Percentiles rank a stretch among this genome's conserved stretches.
Evolutionary conservation across 2,888 invertebrate genomes (phyloP).

Genomic region (Oscheius myriophilus): DNA sequence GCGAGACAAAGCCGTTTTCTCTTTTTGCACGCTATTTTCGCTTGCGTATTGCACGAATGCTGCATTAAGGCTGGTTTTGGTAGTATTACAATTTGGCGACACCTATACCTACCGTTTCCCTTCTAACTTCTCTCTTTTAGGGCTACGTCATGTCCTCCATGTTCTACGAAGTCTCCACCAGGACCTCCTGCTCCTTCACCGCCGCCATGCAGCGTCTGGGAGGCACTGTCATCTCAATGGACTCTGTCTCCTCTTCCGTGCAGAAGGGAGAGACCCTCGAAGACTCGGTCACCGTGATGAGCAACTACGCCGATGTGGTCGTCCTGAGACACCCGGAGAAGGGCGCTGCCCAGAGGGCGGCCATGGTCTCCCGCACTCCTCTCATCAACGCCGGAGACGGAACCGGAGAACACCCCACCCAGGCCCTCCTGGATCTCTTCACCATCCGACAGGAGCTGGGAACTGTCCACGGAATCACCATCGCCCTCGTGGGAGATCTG

Average conservation of each 20-base stretch:
- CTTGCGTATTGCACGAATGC: too few species aligned
- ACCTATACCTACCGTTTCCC: too few species aligned
- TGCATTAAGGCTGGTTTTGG: not conserved
- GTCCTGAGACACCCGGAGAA: slow-evolving; percentile 92
- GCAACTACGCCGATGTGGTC: slow-evolving; percentile 81
- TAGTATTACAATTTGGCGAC: too few species aligned
- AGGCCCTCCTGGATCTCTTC: slow-evolving; percentile 94
- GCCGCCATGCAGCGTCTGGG: slow-evolving; percentile 96
- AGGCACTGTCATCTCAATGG: slow-evolving; percentile 89
- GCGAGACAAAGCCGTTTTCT: too few species aligned
- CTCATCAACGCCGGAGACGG: slow-evolving; percentile 99
- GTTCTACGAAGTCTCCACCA: slow-evolving; percentile 96
- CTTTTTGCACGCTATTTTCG: too few species aligned
- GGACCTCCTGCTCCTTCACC: slow-evolving; percentile 93
- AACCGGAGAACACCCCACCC: slow-evolving; percentile 94
- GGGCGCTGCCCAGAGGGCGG: slow-evolving; percentile 81
- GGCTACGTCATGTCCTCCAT: slow-evolving; percentile 94
- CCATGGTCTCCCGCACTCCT: slow-evolving; percentile 52
- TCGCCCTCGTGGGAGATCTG: slow-evolving; percentile 97
- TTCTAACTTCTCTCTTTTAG: too few species aligned
- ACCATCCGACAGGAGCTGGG: slow-evolving; percentile 98
- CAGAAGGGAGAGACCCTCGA: slow-evolving; percentile 96
- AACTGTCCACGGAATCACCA: slow-evolving; percentile 94
- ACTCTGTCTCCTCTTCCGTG: slow-evolving; percentile 81
- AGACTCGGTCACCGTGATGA: slow-evolving; percentile 73